A percentile compares a stretch with the other conserved stretches of the same genome.
These are phyloP conservation scores for Campopleginae sp. DNA, from an alignment of 2,888 invertebrate genomes.

Conservation along the genomic window DNA sequence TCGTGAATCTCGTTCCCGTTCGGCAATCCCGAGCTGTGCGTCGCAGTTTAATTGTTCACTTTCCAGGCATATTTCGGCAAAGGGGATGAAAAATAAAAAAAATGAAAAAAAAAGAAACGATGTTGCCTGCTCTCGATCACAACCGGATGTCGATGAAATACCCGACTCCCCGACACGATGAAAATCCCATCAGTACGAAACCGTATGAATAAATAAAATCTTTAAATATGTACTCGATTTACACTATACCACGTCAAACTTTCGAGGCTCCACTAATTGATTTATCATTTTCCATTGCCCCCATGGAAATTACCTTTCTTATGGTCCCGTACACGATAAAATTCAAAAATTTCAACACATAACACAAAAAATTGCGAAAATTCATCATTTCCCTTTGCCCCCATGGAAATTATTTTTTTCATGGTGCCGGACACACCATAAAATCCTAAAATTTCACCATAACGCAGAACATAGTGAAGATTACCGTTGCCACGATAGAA, in stretches of 20 bases:
- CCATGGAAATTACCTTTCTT: not conserved
- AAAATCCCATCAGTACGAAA: conserved; percentile 79
- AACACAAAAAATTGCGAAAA: too few relatives aligned
- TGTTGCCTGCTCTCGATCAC: conserved; percentile 47
- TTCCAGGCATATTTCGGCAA: conserved; percentile 22
- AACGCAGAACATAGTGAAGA: too few relatives aligned
- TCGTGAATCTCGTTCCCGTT: conserved; percentile 40
- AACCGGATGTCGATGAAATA: conserved; percentile 57
- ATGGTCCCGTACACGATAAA: not conserved
- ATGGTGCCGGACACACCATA: not conserved
- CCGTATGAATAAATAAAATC: conserved; percentile 80
- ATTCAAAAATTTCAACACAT: too few relatives aligned
- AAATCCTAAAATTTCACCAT: too few relatives aligned
- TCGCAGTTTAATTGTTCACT: conserved; percentile 57
- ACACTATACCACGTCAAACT: not conserved
- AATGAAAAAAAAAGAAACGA: conserved; percentile 40
- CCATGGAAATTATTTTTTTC: not conserved
- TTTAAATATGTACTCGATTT: conserved; percentile 9
- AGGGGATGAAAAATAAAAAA: conserved; percentile 17
- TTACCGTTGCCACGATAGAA: not conserved
- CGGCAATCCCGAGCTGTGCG: conserved; percentile 23
- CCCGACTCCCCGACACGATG: conserved; percentile 69
- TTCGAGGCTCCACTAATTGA: not conserved
- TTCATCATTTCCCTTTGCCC: not conserved
- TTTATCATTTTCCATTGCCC: not conserved